Evolutionary conservation across 2,888 invertebrate genomes (phyloP).

Genomic region (Phasia obesa): DNA sequence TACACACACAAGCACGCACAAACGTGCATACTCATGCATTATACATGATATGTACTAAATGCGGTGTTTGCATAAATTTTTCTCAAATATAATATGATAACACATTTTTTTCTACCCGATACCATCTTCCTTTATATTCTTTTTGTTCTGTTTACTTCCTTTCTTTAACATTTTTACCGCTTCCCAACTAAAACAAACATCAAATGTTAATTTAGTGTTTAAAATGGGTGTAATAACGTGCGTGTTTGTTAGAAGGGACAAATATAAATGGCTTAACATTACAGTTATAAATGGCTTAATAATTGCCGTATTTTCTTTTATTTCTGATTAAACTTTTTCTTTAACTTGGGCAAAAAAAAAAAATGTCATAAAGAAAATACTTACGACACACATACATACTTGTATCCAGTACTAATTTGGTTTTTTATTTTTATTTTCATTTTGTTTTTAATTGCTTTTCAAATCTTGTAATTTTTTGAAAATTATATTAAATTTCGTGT

Average conservation of each 20-base stretch:
- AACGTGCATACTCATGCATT: neutral
- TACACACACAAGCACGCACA: neutral
- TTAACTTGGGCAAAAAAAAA: neutral
- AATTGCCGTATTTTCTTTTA: neutral
- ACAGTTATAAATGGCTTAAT: neutral
- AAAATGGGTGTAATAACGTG: neutral
- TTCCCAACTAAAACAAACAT: slow-evolving; percentile 6
- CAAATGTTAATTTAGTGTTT: slow-evolving; percentile 37
- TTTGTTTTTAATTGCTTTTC: neutral
- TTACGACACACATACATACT: neutral
- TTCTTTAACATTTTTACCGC: neutral
- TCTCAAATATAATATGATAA: slow-evolving; percentile 33
- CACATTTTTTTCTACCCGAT: slow-evolving; percentile 45
- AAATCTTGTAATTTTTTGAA: too few relatives aligned
- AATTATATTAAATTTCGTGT: too few relatives aligned
- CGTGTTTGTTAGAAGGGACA: neutral
- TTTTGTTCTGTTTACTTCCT: neutral
- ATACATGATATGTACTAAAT: too few relatives aligned
- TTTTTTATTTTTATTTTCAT: neutral
- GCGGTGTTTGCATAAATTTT: neutral
- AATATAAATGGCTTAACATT: neutral
- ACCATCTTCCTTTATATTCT: slow-evolving; percentile 12
- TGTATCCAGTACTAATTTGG: too few relatives aligned
- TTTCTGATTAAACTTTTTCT: neutral
- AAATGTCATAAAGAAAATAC: slow-evolving; percentile 22